Conservation (phyloP, 2,888 invertebrate genomes). For the Ophioninae sp. region DNA sequence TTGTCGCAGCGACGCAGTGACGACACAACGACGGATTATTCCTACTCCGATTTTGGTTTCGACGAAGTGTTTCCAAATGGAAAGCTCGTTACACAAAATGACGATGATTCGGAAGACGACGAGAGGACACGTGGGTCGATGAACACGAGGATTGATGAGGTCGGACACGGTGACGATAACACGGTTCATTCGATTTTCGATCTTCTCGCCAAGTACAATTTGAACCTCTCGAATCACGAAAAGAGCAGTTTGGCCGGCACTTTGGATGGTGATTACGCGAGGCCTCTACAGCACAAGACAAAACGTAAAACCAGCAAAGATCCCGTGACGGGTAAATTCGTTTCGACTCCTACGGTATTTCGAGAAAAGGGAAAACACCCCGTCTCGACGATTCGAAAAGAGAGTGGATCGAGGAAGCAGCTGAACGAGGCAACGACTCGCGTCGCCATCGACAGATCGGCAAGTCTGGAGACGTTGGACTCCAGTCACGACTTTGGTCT, state of each 20-base stretch:
- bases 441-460: slow-evolving; percentile 2
- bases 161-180: neutral
- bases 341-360: neutral
- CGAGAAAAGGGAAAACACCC: neutral
- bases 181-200: slow-evolving; percentile 26
- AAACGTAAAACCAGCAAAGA: slow-evolving; percentile 29
- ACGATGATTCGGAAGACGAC: slow-evolving; percentile 63
- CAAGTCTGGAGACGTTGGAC: slow-evolving; percentile 8
- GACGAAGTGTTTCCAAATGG: slow-evolving; percentile 69
- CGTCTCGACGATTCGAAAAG: slow-evolving; percentile 3
- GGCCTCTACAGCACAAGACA: neutral
- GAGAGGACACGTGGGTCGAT: slow-evolving; percentile 47
- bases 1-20: slow-evolving; percentile 15
- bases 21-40: neutral
- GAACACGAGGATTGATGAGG: neutral
- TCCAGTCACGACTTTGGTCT: slow-evolving; percentile 32
- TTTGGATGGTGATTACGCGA: neutral
- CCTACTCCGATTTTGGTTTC: slow-evolving; percentile 71
- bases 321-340: slow-evolving; percentile 50
- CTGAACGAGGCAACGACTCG: too few relatives aligned
- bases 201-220: slow-evolving; percentile 48
- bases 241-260: slow-evolving; percentile 24
- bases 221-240: slow-evolving; percentile 57
- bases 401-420: neutral
- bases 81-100: slow-evolving; percentile 62